Evolutionary conservation across 2,113 vertebrate species (phyloP), one percentile per base, ranked within the genome.

Genomic region (human (Homo sapiens)): DNA sequence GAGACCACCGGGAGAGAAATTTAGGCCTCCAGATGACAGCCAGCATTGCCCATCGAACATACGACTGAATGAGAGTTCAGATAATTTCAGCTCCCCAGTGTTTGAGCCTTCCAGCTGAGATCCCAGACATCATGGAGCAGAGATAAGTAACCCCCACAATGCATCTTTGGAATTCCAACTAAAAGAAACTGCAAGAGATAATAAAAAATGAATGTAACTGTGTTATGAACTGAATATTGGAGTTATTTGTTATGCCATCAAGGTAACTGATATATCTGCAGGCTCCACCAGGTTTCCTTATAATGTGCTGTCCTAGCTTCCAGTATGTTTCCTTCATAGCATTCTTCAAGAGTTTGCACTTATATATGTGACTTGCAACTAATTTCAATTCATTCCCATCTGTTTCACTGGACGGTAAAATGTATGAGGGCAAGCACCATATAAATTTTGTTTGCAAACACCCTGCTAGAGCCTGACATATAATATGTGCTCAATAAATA

Each of bases 341-440:
- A 81, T 94, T 81, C 76, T 94, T 93, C 12, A 43, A 45, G 82
- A 90, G n/a, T 80, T 80, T 96, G 35, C 30, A 89, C 78, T 79
- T 57, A 18, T 8, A 10, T 86, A 86, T 94, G 18, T 55, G 18
- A 55, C 52, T 87, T 86, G 45, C 40, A 61, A 27, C 22, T 61
- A 55, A 55, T 55, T 55, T 55, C 18, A 20, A 20, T 61, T 25
- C 50, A 82, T 72, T 94, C 45, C 8, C 40, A 35, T 79, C 50
- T 96, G 3, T 59, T 82, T 35, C 30, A 81, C 12, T 35, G 25
- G 61, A 78, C 70, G 75, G 23, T 72, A 59, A 23, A 81, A 73
- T 91, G 88, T 55, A 90, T 78, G 68, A 82, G 55, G 68, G 2
- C 6, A 64, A 73, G 35, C 1, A 9, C 43, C 45, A 20, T 82